Evolutionary conservation across 2,797 vertebrate genomes (phyloP), one percentile per base, ranked within the genome.

Genomic region (Sebastes nivosus): DNA sequence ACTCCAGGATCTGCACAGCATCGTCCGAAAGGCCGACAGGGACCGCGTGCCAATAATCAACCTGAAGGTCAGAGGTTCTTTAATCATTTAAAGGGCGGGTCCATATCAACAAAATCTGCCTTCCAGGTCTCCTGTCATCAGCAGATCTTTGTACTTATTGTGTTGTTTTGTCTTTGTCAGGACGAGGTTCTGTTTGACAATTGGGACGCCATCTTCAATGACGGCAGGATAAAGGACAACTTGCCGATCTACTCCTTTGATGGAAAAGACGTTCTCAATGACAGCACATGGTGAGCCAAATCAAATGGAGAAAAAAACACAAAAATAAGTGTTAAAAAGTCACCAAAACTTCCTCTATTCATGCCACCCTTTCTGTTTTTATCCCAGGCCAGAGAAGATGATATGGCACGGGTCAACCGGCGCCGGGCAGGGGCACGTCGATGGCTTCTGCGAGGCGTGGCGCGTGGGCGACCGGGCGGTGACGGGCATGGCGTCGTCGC

Each of bases 1-100:
- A 68, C 95, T 99, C 8, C 98, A 99, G 86, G 98, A 99, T 59
- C 96, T 99, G 38, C 95, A 97, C 82, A 99, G 97, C 89, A 97
- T 99, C 0, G 98, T 99, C 75, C 97, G 97, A 72, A 96, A 93
- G 12, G 91, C 94, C 0, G 97, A 99, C 93, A 92, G 97, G 0
- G 74, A 91, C 0, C 0, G 59, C 0, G 6, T 98, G 72, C 97
- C 97, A 8, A 94, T 99, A 0, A 94, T 99, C 83, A 99, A 99
- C 92, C 95, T 98, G 75, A 96, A 92, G 96, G 98, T 98, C 36
- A 16, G 34, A 6, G 8, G 4, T 6, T 50, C 24, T 46, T 27
- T 1, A 5, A 2, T 36, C 14, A 24, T 34, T 14, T 6, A 9
- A 63, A 20, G 10, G 61, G 42, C 16, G 16, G 42, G 5, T 42